Evolutionary conservation across 2,888 invertebrate genomes (phyloP).

Genomic region (Drosophila stalkeri): DNA sequence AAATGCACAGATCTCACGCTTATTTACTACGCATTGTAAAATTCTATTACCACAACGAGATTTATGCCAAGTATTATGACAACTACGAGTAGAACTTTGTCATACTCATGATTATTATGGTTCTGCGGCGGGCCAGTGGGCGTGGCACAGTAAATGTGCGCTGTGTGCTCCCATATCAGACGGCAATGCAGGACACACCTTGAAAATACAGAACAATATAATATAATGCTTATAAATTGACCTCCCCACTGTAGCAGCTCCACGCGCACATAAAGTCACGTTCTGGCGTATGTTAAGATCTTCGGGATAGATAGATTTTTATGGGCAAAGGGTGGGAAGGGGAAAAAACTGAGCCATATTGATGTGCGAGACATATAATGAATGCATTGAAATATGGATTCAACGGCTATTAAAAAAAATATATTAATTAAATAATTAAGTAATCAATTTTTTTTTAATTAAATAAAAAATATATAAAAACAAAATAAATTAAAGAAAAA

Average conservation of each 20-base stretch:
- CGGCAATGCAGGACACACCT: constrained; percentile 67
- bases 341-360: constrained; percentile 9
- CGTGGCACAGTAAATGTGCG: constrained; percentile 13
- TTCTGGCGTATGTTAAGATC: constrained; percentile 43
- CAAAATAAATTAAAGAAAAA: no score
- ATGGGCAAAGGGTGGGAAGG: background rate
- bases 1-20: constrained; percentile 21
- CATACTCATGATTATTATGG: constrained; percentile 33
- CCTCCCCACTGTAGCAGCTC: constrained; percentile 43
- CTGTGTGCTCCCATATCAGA: constrained; percentile 24
- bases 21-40: constrained; percentile 64
- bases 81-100: constrained; percentile 37
- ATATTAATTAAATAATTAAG: background rate
- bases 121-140: constrained; percentile 5
- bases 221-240: constrained; percentile 50
- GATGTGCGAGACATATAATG: constrained; percentile 19
- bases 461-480: background rate
- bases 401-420: no score
- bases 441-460: background rate
- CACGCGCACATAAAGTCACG: constrained; percentile 62
- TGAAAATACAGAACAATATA: constrained; percentile 25
- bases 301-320: constrained; percentile 35
- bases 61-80: constrained; percentile 61
- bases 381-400: constrained; percentile 17
- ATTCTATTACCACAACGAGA: constrained; percentile 64